Conservation (phyloP, 2,113 vertebrate genomes). For the Labeo catla region DNA sequence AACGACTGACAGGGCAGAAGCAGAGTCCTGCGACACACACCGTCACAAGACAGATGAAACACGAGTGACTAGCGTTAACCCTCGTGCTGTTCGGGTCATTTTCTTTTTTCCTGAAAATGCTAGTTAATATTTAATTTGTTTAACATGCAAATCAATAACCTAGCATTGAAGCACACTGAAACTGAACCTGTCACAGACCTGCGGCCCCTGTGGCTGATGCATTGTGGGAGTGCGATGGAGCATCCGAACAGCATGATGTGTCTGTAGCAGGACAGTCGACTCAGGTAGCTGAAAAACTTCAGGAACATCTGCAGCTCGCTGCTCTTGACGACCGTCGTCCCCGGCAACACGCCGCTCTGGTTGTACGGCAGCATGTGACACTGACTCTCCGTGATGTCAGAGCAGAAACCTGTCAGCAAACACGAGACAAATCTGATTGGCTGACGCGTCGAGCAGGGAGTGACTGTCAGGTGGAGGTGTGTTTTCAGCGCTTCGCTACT, state of each 20-base stretch:
- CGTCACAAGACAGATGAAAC: too few relatives aligned
- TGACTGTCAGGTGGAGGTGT: neutral
- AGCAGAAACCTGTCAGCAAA: constrained; percentile 40
- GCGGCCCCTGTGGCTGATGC: constrained; percentile 71
- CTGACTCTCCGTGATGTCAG: constrained; percentile 49
- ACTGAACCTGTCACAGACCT: constrained; percentile 37
- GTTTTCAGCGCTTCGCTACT: neutral
- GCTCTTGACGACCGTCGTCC: constrained; percentile 75
- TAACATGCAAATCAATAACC: neutral
- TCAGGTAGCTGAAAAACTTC: constrained; percentile 95
- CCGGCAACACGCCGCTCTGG: constrained; percentile 44
- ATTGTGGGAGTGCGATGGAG: constrained; percentile 90
- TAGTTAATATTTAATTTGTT: too few relatives aligned
- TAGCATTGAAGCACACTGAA: neutral
- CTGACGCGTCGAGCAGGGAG: neutral
- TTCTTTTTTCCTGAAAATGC: too few relatives aligned
- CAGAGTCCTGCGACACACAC: constrained; percentile 58
- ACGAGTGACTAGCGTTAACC: too few relatives aligned
- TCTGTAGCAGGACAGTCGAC: constrained; percentile 88
- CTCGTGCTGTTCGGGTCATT: too few relatives aligned
- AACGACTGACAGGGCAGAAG: constrained; percentile 88
- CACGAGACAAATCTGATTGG: constrained; percentile 15
- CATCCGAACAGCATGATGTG: constrained; percentile 98
- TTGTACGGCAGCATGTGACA: constrained; percentile 52
- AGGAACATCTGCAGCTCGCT: constrained; percentile 92